Evolutionary conservation across 2,888 invertebrate genomes (phyloP), one percentile per base, ranked within the genome.

Genomic region (Nomada fucata): DNA sequence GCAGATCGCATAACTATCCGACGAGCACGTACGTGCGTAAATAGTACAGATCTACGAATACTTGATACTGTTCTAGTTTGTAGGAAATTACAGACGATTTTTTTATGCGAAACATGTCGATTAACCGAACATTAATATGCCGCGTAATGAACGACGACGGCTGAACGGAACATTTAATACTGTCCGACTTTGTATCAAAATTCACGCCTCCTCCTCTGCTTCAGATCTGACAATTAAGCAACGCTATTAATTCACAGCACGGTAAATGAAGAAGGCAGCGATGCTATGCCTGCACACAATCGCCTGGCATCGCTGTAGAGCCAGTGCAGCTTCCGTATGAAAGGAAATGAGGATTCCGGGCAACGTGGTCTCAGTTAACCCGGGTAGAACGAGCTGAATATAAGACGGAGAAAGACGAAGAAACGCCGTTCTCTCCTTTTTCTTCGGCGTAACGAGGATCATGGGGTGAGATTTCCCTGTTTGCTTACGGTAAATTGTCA

Each of bases 401-500:
- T n/a, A 11, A 18, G 18, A 18, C 44, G 50, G 20, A 60, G 36
- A 15, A 70, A 29, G 20, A 20, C n/a, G 50, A 52, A 20, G 20
- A 29, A 26, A 18, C 7, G 44, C 3, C 10, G 47, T 15, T 52
- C n/a, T 20, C 10, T 15, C 18, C 23, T 47, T 44, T 75, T 47
- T 29, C 18, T 23, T 4, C 10, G 18, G 0, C n/a, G 23, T 61
- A 75, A 70, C 75, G 61, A 55, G 23, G 15, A 4, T 20, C 11
- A 63, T 3, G 70, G 3, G 10, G 60, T 47, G 26, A 36, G 63
- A 70, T 61, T 76, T 55, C 0, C 55, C 55, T 63, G 47, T 70
- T 70, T 63, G 55, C 47, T 63, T 70, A 23, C 13, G 61, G 52
- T 70, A 36, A 61, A 70, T 70, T 63, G 20, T 11, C 50, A 20